Evolutionary conservation across 2,888 invertebrate genomes (phyloP), one percentile per base, ranked within the genome.

Genomic region (Lasioglossum oenotherae): DNA sequence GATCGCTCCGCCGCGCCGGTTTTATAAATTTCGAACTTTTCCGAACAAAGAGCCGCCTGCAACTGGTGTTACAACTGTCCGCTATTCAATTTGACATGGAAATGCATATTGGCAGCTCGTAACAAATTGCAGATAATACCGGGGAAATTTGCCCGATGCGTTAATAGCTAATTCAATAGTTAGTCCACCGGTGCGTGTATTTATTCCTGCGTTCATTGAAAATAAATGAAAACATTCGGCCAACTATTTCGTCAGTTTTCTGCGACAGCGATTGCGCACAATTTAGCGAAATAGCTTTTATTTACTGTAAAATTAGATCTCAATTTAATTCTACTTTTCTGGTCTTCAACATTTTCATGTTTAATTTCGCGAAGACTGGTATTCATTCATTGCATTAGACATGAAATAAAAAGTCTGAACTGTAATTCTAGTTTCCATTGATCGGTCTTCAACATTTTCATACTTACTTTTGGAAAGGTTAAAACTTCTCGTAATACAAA

Each of bases 11-110:
- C 46, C 46, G 16, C 5, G 16, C 46, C 16, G 46, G 16, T 60
- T 74, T 23, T 0, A n/a, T 10, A 31, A 49, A 82, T 81, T 81
- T 53, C 69, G 1, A 41, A 69, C 19, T 38, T 69, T 69, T 38
- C 27, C 67, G 35, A 38, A 19, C 69, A 12, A 38, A 23, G 3
- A 8, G 10, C 8, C 60, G 27, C 14, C 19, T 67, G 67, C 10
- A 35, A 67, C 19, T 31, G 67, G 35, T 31, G 5, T 35, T 31
- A 19, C 64, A 31, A 31, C 64, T 64, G 64, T 31, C 53, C 14
- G 60, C 35, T 19, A 35, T 67, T 35, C 27, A 5, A 31, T 67
- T 67, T 31, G 35, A 31, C 35, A 35, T 35, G 35, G 19, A 31
- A 35, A 31, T 35, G 35, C 35, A 35, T 23, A 67, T 67, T 35